Conservation (phyloP, 1,140 invertebrate genomes). For the Drosophila bocki region DNA sequence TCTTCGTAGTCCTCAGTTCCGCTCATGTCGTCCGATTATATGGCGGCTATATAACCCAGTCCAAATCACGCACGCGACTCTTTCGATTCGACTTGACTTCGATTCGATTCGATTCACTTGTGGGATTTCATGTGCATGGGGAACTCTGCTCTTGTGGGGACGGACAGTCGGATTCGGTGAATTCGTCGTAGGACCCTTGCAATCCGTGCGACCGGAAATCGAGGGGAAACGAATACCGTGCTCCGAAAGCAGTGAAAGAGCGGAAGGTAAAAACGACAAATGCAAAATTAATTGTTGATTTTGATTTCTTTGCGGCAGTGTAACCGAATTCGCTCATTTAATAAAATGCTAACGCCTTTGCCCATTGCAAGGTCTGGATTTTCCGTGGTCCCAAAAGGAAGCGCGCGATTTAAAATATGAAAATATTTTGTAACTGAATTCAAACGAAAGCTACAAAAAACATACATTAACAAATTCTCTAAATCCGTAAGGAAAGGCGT, state of each 20-base stretch:
- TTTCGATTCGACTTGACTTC: conserved; percentile 9
- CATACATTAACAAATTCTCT: no score
- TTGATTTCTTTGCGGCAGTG: conserved; percentile 15
- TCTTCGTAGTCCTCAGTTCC: conserved; percentile 15
- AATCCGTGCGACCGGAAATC: background rate
- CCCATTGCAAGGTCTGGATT: background rate
- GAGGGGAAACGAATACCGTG: background rate
- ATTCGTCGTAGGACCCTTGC: background rate
- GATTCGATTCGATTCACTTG: conserved; percentile 27
- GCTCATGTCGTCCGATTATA: conserved; percentile 35
- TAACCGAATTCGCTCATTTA: background rate
- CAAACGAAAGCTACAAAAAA: background rate
- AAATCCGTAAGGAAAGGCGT: no score
- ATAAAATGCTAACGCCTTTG: background rate
- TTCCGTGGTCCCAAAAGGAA: background rate
- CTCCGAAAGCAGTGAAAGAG: background rate
- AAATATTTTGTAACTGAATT: background rate
- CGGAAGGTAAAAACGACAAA: background rate
- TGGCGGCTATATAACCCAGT: conserved; percentile 19
- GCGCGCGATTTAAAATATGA: background rate
- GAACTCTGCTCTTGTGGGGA: background rate
- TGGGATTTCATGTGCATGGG: conserved; percentile 36
- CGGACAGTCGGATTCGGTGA: no score
- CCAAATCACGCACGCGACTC: conserved; percentile 22
- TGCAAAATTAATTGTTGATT: conserved; percentile 19